phyloP scores from a whole-genome alignment of 2,797 vertebrate genomes.

The Halcyon chelicuti region DNA sequence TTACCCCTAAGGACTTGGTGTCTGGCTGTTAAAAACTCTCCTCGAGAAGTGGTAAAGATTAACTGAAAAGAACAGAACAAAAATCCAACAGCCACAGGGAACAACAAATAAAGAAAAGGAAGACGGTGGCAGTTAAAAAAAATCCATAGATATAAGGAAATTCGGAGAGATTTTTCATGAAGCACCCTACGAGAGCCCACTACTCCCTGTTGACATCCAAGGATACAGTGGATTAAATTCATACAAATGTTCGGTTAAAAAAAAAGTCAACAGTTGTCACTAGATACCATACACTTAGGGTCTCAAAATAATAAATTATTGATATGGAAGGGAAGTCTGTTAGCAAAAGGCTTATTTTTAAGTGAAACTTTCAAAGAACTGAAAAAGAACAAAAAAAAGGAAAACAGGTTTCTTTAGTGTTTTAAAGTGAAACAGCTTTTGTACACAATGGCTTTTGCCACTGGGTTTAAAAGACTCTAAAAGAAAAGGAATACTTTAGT shows the following conservation, averaged over 20 bases:
- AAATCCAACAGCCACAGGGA: not conserved
- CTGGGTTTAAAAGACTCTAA: not conserved
- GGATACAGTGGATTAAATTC: not conserved
- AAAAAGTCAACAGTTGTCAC: not conserved
- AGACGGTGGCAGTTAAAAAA: not conserved
- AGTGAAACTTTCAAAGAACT: not conserved
- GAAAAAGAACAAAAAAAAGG: not conserved
- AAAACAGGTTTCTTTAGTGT: rapidly evolving
- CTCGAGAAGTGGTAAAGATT: not conserved
- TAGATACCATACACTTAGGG: not conserved
- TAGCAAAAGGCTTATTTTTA: not conserved
- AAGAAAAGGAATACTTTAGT: not conserved
- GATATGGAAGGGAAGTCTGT: not conserved
- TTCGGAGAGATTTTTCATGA: not conserved
- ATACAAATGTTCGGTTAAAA: not conserved
- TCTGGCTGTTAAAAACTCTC: not conserved
- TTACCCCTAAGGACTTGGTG: not conserved
- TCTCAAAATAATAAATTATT: not conserved
- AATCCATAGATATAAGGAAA: not conserved
- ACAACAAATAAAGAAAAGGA: not conserved
- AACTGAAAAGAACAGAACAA: not conserved
- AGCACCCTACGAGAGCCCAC: not conserved
- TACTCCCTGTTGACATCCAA: not conserved
- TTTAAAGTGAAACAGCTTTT: not conserved
- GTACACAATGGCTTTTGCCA: not conserved